Percentiles rank a stretch among this genome's conserved stretches.
Evolutionary conservation across 2,113 vertebrate genomes (phyloP).

Genomic region (Buteo buteo): DNA sequence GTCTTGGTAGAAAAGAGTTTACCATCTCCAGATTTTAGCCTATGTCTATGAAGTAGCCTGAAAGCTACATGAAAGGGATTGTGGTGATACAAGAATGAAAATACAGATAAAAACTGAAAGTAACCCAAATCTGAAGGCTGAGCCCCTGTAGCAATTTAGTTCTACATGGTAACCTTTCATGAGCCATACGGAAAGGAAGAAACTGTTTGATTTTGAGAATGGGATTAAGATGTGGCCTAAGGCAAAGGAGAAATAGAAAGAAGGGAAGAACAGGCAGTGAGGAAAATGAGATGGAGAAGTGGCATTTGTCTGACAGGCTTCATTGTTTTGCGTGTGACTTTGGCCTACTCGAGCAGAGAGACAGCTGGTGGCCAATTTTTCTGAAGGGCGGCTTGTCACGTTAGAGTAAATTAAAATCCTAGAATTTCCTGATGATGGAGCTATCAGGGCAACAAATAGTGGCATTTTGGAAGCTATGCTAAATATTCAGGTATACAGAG

Average conservation of each 20-base stretch:
- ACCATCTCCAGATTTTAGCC: not conserved
- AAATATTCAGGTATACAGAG: not conserved
- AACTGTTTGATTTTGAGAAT: not conserved
- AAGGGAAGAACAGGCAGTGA: not conserved
- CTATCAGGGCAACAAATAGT: not conserved
- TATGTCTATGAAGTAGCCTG: not conserved
- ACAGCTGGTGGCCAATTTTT: not conserved
- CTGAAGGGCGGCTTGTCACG: not conserved
- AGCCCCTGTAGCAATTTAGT: not conserved
- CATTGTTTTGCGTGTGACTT: not conserved
- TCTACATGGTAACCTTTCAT: not conserved
- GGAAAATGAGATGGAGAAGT: constrained; percentile 2
- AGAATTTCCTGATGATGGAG: not conserved
- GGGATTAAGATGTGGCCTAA: not conserved
- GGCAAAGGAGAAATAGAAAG: not conserved
- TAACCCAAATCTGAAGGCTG: not conserved
- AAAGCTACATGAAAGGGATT: not conserved
- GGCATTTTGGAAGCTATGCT: not conserved
- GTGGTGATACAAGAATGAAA: not conserved
- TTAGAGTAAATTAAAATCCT: not conserved
- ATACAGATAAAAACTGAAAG: not conserved
- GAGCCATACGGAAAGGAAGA: not conserved
- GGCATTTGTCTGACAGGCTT: not conserved
- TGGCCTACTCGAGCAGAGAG: not conserved
- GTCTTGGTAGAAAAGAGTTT: not conserved